Evolutionary conservation across 2,113 vertebrate species (phyloP), one percentile per base, ranked within the genome.

Genomic region (Cebidichthys violaceus): DNA sequence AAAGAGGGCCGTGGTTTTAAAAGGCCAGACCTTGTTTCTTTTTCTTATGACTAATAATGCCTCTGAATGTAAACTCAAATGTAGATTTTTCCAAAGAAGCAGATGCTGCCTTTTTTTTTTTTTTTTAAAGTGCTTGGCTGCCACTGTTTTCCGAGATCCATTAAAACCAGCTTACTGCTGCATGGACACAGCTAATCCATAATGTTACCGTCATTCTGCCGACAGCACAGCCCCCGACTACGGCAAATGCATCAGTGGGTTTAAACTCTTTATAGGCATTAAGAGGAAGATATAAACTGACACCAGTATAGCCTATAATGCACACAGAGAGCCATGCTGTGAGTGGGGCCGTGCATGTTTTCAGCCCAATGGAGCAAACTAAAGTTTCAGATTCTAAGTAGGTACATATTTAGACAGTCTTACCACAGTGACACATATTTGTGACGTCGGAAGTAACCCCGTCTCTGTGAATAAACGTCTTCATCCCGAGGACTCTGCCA

Each of bases 121-220:
- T 35, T 8, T 70, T 4, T 73, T 61, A 18, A 57, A 75, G 74
- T 61, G 59, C 54, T 72, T 33, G 22, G 54, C 75, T 74, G 27
- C 35, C n/a, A 4, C 33, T 52, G 29, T 69, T 84, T 79, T 78
- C 81, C 9, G 1, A 37, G 70, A 41, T 64, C 84, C 84, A 86
- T 82, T 78, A 72, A 76, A 61, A 80, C 33, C 33, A 6, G 68
- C 72, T 85, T 55, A 54, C 41, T 64, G 59, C 57, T 17, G 67
- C 79, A 59, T 37, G 14, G 29, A 83, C 61, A 45, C 45, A 60
- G 24, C 59, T 67, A 68, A 43, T 82, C 79, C 81, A 78, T 78
- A 77, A 80, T 64, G 62, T 64, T 69, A 27, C 64, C 62, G 60
- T 45, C 18, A 67, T 7, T 33, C 74, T 84, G 5, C 64, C 11